Base-by-base conservation (phyloP, 1,140 invertebrate species). In the Tetramorium simillimum region DNA sequence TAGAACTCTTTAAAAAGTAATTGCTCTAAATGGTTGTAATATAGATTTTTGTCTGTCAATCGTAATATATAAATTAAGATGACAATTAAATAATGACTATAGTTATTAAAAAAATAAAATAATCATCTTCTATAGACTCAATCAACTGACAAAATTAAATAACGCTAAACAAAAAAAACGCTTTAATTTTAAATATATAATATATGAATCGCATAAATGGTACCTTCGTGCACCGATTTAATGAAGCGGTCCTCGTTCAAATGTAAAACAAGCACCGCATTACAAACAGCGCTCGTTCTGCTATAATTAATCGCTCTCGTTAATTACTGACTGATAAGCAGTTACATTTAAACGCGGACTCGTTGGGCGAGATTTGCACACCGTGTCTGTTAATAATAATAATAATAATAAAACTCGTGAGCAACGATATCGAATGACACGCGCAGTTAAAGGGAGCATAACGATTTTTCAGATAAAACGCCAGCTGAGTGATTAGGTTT, bases 251-350 rank as follows among this genome's bases (percentile, higher is more conserved):
- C 9, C 53, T n/a, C 69, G 6, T 21, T 6, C 69, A 37, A 2
- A 16, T 60, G 56, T 33, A 60, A 73, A 72, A 33, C 18, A 40
- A 60, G n/a, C 46, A 73, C 21, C 40, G 49, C 80, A 24, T 72
- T 60, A 72, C 40, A 51, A 65, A 24, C 28, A 40, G 51, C 43
- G 46, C 70, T 67, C 56, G 88, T 60, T 65, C 53, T 24, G 56
- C 43, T 16, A 28, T 75, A 85, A 89, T 90, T 89, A 89, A 90
- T 89, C 43, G 73, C 33, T 49, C 37, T 69, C 56, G 77, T 82
- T 87, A 65, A 60, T 65, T 43, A 67, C n/a, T 21, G 28, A 56
- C 33, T 53, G 51, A 69, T 72, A 73, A 80, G 24, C 40, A 33
- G 21, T 10, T 85, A 65, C 73, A 56, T 90, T 90, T 76, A 58